These are phyloP conservation scores for Tanytarsus gracilentus DNA, from an alignment of 2,888 invertebrate species.

Conservation along the genomic window DNA sequence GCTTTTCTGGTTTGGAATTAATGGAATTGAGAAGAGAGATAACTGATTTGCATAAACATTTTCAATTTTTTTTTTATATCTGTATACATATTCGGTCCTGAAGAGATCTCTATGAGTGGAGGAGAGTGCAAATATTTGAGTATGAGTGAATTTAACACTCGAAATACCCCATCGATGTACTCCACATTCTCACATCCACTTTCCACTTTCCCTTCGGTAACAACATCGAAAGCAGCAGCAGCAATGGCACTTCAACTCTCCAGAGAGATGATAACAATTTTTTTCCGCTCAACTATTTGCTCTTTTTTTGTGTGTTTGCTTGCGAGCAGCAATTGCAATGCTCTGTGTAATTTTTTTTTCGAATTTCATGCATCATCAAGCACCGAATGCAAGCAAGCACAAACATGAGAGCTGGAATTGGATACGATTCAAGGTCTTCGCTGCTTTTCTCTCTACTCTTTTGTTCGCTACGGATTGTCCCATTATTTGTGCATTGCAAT, in stretches of 20 bases:
- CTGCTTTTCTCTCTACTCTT: slow-evolving; percentile 2
- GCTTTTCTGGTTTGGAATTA: slow-evolving; percentile 26
- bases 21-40: slow-evolving; percentile 24
- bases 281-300: no score
- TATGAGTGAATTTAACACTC: no score
- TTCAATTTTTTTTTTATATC: no score
- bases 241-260: no score
- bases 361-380: slow-evolving; percentile 20
- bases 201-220: no score
- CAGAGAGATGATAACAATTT: no score
- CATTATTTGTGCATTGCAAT: slow-evolving; percentile 15
- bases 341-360: neutral
- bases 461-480: slow-evolving; percentile 11
- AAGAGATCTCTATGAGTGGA: no score
- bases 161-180: no score
- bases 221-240: no score
- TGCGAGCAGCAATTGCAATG: neutral
- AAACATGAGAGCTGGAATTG: neutral
- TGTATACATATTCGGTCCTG: no score
- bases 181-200: no score
- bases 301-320: neutral
- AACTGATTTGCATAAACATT: slow-evolving; percentile 29
- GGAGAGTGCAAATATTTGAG: no score
- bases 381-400: neutral
- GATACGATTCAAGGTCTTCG: slow-evolving; percentile 23